Evolutionary conservation across 1,140 invertebrate genomes (phyloP).

Genomic region (Phthorimaea operculella): DNA sequence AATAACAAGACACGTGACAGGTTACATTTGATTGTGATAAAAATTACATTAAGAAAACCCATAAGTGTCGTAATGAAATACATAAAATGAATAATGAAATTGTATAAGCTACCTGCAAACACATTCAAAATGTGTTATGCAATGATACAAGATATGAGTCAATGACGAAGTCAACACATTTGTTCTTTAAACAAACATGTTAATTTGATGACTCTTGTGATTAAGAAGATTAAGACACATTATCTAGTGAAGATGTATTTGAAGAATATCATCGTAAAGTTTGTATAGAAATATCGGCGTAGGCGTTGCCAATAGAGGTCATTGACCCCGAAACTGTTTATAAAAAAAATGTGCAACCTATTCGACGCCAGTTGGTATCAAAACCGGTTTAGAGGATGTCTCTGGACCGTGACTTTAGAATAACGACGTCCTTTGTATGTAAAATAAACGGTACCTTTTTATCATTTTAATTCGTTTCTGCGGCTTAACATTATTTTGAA

Average conservation of each 20-base stretch:
- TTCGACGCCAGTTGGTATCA: neutral
- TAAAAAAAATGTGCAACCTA: neutral
- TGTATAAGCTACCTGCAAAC: too few species aligned
- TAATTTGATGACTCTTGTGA: neutral
- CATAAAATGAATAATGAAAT: too few species aligned
- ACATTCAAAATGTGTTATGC: too few species aligned
- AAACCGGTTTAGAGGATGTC: constrained; percentile 2
- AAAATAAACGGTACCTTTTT: neutral
- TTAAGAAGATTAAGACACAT: neutral
- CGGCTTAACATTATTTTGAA: too few species aligned
- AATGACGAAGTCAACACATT: too few species aligned
- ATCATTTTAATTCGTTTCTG: neutral
- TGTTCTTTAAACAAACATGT: neutral
- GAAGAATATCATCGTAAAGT: neutral
- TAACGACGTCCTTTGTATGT: neutral
- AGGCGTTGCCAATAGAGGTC: constrained; percentile 25
- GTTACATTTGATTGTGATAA: too few species aligned
- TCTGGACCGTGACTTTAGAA: neutral
- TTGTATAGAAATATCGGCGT: neutral
- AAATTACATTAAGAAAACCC: too few species aligned
- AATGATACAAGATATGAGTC: too few species aligned
- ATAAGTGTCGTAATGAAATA: too few species aligned
- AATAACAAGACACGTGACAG: too few species aligned
- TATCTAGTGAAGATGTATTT: neutral
- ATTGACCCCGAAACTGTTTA: constrained; percentile 12